Base-by-base conservation (phyloP, 2,888 invertebrate species). In the Physocephala rufipes region DNA sequence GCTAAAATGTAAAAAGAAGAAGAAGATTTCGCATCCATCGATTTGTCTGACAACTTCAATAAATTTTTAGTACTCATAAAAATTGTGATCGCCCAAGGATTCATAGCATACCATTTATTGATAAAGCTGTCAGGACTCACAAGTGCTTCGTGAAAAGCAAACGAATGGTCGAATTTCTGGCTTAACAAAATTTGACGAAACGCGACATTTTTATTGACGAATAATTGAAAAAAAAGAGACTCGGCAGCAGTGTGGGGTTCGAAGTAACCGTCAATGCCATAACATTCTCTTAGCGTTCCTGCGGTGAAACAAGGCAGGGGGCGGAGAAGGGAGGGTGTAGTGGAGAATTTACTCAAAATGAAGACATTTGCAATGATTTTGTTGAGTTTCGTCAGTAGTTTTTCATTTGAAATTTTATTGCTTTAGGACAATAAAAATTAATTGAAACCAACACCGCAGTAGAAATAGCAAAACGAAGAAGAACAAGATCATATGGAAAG, bases 151-250 rank as follows among this genome's bases (percentile, higher is more conserved):
- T n/a, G n/a, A n/a, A n/a, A n/a, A n/a, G n/a, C n/a, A n/a, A n/a
- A n/a, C n/a, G n/a, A n/a, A n/a, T n/a, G n/a, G n/a, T n/a, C n/a
- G n/a, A n/a, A n/a, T n/a, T n/a, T n/a, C n/a, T n/a, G n/a, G n/a
- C 36, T 36, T 36, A 55, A 61, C 24, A 49, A 76, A 75, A 72
- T 75, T 74, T 77, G 76, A 82, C 21, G 53, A 2, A 80, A 80
- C 80, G 53, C n/a, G 81, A 80, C 80, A 82, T 75, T 82, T 82
- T 82, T 82, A 80, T 74, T 80, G 77, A 81, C 79, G 76, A 28
- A 62, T 61, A 66, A 71, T 63, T 62, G 62, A 15, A 63, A 28
- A 21, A 47, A 19, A 67, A 67, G 58, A 26, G 45, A n/a, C n/a
- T n/a, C n/a, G n/a, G n/a, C 36, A 36, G 36, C 4, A 9, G 4